Base-by-base conservation (phyloP, 2,888 invertebrate species). In the Leptinotarsa tumamoca region DNA sequence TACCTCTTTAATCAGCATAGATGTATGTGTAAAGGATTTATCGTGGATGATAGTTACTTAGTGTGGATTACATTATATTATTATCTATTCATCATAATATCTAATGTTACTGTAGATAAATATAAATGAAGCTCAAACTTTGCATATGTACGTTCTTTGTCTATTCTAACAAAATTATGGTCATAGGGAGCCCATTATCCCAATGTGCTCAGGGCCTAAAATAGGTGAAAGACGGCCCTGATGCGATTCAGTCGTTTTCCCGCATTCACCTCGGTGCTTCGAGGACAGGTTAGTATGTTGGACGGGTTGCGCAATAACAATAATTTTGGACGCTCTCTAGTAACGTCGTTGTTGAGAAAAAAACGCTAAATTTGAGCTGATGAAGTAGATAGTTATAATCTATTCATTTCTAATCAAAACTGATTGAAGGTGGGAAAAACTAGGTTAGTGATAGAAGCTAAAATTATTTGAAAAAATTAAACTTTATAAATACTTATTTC, bases 171-270 rank as follows among this genome's bases (percentile, higher is more conserved):
- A 68, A 68, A 68, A 68, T 68, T 49, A 66, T 66, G 33, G 71
- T 63, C 71, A 66, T 71, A 66, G 52, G 71, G 66, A 63, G 14
- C 66, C 66, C 66, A 61, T 66, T 71, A 71, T 71, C 71, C 50
- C 50, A 71, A 63, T 27, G 63, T 71, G 27, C 51, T 51, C 66
- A 71, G 71, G 71, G 71, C 51, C 63, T 52, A 66, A 17, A 51
- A 66, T 71, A 71, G 61, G 71, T 63, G 17, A 63, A 71, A 71
- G 71, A 71, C 71, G 71, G 63, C 63, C 66, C 51, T 50, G 68
- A 15, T 51, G 14, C 51, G 15, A 51, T 17, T 51, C 0, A 14
- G 15, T 61, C 7, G 33, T 33, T 33, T 33, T 33, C 7, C 5
- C 33, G 33, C 33, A 33, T 33, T 7, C 7, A 33, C 33, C 5